Base-by-base conservation (phyloP, 2,113 vertebrate species). In the Globicephala melas region DNA sequence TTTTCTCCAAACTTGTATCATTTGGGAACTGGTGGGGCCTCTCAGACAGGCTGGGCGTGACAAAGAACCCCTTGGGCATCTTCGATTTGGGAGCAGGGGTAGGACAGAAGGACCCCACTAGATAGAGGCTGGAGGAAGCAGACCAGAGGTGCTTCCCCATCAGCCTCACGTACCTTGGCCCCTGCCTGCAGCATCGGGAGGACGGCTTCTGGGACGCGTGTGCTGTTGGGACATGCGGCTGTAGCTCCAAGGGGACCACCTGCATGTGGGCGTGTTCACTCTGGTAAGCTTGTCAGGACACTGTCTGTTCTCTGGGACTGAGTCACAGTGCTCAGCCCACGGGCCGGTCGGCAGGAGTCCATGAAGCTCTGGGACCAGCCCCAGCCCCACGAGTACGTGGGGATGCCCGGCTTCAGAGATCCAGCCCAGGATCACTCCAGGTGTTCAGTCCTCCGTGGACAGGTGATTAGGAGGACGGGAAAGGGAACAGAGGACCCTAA, bases 231-330 rank as follows among this genome's bases (percentile, higher is more conserved):
- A 96, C 98, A 96, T 95, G 98, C 0, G 83, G 86, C 55, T 53
- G 63, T 96, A 96, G 96, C 98, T 98, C 84, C 94, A n/a, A 96
- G 97, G 96, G 97, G 96, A 93, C 97, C 98, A 98, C 97, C 97
- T 98, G 97, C 77, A 71, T 68, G 95, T 97, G 97, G 97, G 97
- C 85, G 97, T 97, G 97, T 96, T 97, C 94, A 36, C 74, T 76
- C 86, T 33, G 58, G 73, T 50, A 79, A 97, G 94, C 89, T 71
- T 92, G 92, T 94, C 33, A 4, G 97, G 97, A 97, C 96, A 44
- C 53, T 41, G 94, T 65, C 91, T 94, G 94, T 95, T 96, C 33
- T 53, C 87, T 60, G 44, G 36, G 91, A 94, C 26, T 97, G 97
- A 98, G 96, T 97, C 98, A 97, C 0, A 0, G 50, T 41, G 58